Conservation (phyloP, 2,888 invertebrate genomes). For the Phoenoteleia sp. region DNA sequence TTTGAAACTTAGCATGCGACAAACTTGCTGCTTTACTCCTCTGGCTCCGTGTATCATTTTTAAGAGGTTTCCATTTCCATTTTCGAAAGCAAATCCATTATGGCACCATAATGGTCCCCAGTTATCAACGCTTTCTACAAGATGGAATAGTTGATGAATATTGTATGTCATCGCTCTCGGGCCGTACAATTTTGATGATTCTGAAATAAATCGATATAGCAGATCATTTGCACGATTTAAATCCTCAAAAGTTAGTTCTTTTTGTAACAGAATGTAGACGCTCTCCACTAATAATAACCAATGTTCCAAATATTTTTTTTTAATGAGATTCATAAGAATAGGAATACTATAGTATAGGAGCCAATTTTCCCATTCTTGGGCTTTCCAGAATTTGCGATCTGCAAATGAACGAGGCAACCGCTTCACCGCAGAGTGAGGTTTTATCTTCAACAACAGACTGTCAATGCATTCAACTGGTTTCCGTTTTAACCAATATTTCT, state of each 20-base stretch:
- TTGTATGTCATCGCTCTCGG: conserved; percentile 25
- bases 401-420: conserved; percentile 19
- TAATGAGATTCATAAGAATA: not conserved
- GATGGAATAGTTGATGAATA: conserved; percentile 36
- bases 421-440: conserved; percentile 13
- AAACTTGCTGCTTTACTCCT: not conserved
- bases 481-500: not conserved
- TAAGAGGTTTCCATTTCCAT: conserved; percentile 17
- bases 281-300: not conserved
- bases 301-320: not conserved
- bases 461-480: conserved; percentile 6
- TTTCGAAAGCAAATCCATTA: conserved; percentile 8
- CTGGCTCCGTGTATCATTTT: not conserved
- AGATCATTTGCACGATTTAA: not conserved
- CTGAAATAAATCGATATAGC: not conserved
- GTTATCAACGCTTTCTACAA: not conserved
- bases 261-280: not conserved
- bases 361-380: conserved; percentile 42
- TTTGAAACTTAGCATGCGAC: too few relatives aligned
- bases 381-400: conserved; percentile 37
- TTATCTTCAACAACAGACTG: conserved; percentile 6
- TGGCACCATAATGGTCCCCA: not conserved
- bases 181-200: conserved; percentile 16
- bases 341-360: not conserved
- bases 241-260: not conserved